A percentile compares a stretch with the other conserved stretches of the same genome.
These are phyloP conservation scores for Hydriomena furcata DNA, from an alignment of 2,888 invertebrate species.

Conservation along the genomic window DNA sequence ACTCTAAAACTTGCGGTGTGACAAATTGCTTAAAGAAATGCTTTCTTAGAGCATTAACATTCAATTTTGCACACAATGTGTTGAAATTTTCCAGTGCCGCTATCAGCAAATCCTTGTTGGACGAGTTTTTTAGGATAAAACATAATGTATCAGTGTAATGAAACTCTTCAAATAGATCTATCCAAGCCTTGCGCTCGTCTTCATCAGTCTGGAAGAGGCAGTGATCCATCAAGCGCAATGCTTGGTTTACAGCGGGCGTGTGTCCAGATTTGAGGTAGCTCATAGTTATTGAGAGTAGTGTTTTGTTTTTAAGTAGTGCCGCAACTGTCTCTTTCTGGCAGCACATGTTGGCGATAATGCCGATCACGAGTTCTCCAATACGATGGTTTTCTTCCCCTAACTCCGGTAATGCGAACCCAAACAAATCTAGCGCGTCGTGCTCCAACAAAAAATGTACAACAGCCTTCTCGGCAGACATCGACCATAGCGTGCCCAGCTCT, in stretches of 20 bases:
- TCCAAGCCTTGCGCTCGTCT: slow-evolving; percentile 71
- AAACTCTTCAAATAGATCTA: slow-evolving; percentile 70
- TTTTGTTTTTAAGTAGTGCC: slow-evolving; percentile 80
- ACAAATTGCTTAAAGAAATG: slow-evolving; percentile 66
- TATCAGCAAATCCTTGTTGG: slow-evolving; percentile 84
- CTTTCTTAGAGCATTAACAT: slow-evolving; percentile 52
- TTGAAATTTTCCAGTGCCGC: slow-evolving; percentile 85
- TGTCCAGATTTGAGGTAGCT: slow-evolving; percentile 86
- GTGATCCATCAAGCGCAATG: slow-evolving; percentile 87
- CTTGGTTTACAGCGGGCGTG: slow-evolving; percentile 87
- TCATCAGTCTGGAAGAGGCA: slow-evolving; percentile 70
- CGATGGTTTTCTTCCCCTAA: slow-evolving; percentile 85
- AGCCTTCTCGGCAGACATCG: slow-evolving; percentile 92
- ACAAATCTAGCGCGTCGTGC: slow-evolving; percentile 86
- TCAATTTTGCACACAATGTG: slow-evolving; percentile 76
- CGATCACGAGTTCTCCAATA: slow-evolving; percentile 91
- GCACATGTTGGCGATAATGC: slow-evolving; percentile 93
- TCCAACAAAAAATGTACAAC: slow-evolving; percentile 87
- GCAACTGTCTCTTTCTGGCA: slow-evolving; percentile 85
- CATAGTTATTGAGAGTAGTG: slow-evolving; percentile 82
- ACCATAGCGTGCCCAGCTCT: slow-evolving; percentile 91
- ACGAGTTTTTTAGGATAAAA: slow-evolving; percentile 90
- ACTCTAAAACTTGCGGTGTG: slow-evolving; percentile 56
- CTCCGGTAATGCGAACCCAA: slow-evolving; percentile 80
- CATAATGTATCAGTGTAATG: slow-evolving; percentile 84